Evolutionary conservation across 2,113 vertebrate species (phyloP).

Genomic region (Manacus vitellinus): DNA sequence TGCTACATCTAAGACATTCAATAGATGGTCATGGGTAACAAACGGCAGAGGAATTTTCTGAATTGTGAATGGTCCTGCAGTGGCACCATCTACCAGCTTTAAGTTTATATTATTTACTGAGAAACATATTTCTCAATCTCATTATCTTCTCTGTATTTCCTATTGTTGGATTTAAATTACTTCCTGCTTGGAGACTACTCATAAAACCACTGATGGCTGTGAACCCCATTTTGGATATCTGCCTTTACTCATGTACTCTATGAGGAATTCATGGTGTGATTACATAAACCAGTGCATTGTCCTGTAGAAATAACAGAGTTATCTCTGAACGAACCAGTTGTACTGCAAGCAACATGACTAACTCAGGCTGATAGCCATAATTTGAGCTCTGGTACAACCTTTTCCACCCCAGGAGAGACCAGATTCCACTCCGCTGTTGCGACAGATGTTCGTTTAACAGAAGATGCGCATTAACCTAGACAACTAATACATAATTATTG

Average conservation of each 20-base stretch:
- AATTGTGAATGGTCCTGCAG: background rate
- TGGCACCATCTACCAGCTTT: background rate
- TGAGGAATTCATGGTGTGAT: background rate
- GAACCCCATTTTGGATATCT: background rate
- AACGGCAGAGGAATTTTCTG: background rate
- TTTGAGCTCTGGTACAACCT: background rate
- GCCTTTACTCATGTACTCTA: background rate
- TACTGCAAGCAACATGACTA: background rate
- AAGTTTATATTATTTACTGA: background rate
- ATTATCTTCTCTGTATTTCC: background rate
- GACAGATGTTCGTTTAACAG: background rate
- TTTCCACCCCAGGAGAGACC: background rate
- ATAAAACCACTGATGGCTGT: background rate
- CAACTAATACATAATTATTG: background rate
- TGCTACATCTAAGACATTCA: background rate
- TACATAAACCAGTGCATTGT: background rate
- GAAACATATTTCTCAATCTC: background rate
- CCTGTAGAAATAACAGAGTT: background rate
- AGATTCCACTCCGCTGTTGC: background rate
- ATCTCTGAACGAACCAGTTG: background rate
- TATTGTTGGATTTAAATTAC: background rate
- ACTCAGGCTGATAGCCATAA: background rate
- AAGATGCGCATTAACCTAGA: background rate
- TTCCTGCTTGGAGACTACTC: background rate
- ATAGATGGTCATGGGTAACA: background rate